A percentile compares a stretch with the other conserved stretches of the same genome.
These are phyloP conservation scores for Graphium colonna DNA, from an alignment of 2,888 invertebrate genomes.

Conservation along the genomic window DNA sequence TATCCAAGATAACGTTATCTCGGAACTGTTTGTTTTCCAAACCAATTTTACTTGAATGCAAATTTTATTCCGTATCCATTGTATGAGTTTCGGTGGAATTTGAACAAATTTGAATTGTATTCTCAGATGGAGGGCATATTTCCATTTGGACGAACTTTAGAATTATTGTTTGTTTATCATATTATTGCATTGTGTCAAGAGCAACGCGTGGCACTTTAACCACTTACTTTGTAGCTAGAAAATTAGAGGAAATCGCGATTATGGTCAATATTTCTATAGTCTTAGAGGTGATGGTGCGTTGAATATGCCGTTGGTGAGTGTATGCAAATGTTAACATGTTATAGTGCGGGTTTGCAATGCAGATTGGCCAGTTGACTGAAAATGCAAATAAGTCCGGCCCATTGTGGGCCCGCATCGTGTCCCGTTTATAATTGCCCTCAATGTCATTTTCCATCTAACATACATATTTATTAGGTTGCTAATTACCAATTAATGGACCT, in stretches of 20 bases:
- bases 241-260: not conserved
- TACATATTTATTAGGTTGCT: slow-evolving; percentile 1
- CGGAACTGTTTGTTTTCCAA: not conserved
- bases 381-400: slow-evolving; percentile 57
- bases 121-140: slow-evolving; percentile 2
- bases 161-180: slow-evolving; percentile 46
- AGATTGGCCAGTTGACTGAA: slow-evolving; percentile 67
- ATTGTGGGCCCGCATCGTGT: slow-evolving; percentile 42
- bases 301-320: slow-evolving; percentile 23
- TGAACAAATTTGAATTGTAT: slow-evolving; percentile 12
- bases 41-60: not conserved
- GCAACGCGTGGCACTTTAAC: slow-evolving; percentile 46
- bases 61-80: not conserved
- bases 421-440: slow-evolving; percentile 33
- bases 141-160: slow-evolving; percentile 35
- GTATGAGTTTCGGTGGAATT: not conserved
- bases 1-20: not conserved
- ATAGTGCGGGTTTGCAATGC: slow-evolving; percentile 64
- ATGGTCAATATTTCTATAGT: slow-evolving; percentile 10
- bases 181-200: slow-evolving; percentile 52
- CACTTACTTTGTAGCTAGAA: slow-evolving; percentile 14
- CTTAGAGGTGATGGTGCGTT: slow-evolving; percentile 22
- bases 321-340: slow-evolving; percentile 50
- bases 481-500: not conserved
- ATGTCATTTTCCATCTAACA: slow-evolving; percentile 17